Base-by-base conservation (phyloP, 1,140 invertebrate genomes). In the Teleogryllus occipitalis region DNA sequence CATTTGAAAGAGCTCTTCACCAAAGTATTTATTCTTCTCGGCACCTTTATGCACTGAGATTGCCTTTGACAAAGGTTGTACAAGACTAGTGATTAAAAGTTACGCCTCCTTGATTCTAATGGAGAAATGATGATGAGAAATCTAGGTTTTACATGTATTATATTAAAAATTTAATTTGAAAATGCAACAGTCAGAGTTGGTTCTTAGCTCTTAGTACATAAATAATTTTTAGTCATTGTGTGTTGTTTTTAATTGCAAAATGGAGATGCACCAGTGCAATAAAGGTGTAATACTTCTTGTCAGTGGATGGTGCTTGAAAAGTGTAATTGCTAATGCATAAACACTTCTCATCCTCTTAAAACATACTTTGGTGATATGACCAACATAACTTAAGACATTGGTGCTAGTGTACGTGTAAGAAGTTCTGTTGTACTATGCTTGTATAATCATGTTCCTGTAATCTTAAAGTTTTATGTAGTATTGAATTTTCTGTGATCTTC, bases 401-500 rank as follows among this genome's bases (percentile, higher is more conserved):
- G 54, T 65, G 54, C 54, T 65, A 65, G 54, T 65, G 54, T 65
- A 65, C 54, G 10, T 65, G 18, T 65, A 65, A 65, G 18, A 65
- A 65, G 54, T 65, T 65, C 54, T 65, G 54, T 65, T 65, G 10
- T 65, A 65, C 54, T 65, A 65, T 65, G 54, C 54, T 65, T 65
- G 54, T 65, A 18, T 65, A 65, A 65, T 39, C 27, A 39, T 65
- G 54, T 65, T 65, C 54, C 54, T 65, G 54, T 65, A 14, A 18
- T 65, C 54, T 65, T 65, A 65, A 65, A 14, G 54, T 65, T 65
- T 65, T 65, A 65, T 65, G 54, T 65, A 65, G 54, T 65, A 65
- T 65, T 65, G 54, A 65, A 65, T 65, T 65, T 65, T 65, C 54
- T 65, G 54, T 65, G 54, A 65, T 65, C 54, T 65, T 65, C 54